Evolutionary conservation across 2,888 invertebrate species (phyloP).

Genomic region (Caenorhabditis angaria): DNA sequence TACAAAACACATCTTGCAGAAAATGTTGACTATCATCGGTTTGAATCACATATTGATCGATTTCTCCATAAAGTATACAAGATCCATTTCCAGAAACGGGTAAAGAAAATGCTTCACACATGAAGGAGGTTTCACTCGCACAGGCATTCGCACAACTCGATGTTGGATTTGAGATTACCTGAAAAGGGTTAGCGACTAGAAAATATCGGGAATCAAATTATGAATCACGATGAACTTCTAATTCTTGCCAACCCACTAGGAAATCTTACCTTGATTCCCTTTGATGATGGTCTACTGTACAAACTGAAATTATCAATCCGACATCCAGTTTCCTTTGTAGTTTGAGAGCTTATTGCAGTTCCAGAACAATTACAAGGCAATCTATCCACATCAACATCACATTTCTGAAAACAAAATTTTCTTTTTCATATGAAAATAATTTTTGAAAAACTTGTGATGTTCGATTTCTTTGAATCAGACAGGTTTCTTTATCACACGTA

Average conservation of each 20-base stretch:
- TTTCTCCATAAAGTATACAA: neutral
- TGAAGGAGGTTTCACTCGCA: neutral
- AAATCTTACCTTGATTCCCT: neutral
- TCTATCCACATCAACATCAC: neutral
- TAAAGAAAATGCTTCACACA: neutral
- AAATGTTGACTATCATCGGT: neutral
- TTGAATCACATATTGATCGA: neutral
- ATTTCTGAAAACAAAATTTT: neutral
- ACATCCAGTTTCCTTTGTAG: neutral
- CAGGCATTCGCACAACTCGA: neutral
- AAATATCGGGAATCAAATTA: too few relatives aligned
- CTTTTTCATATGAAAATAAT: neutral
- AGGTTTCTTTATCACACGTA: neutral
- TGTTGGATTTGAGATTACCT: neutral
- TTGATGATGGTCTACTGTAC: neutral
- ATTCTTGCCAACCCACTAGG: neutral
- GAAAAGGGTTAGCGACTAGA: neutral
- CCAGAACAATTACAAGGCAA: neutral
- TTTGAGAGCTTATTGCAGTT: neutral
- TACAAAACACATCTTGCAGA: neutral
- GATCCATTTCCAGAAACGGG: neutral
- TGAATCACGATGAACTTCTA: neutral
- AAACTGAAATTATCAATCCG: neutral
- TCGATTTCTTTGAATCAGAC: neutral
- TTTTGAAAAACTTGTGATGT: neutral